These are phyloP conservation scores for Electrona antarctica DNA, from an alignment of 2,113 vertebrate species.

Conservation along the genomic window DNA sequence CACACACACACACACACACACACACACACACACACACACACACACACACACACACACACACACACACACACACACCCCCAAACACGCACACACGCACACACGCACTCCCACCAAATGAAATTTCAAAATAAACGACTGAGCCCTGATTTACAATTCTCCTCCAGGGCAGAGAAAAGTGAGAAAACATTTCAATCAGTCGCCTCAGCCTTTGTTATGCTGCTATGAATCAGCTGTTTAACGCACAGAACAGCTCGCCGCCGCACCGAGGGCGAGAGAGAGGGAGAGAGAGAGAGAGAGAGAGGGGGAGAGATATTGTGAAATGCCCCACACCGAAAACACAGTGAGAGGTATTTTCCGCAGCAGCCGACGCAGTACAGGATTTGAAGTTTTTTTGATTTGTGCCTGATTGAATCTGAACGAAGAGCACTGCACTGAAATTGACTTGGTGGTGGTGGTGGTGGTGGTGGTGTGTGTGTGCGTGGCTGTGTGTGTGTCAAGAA, in stretches of 20 bases:
- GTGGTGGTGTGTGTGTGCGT: background rate
- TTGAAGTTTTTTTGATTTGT: conserved; percentile 60
- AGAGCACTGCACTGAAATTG: conserved; percentile 43
- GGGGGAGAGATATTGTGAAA: conserved; percentile 39
- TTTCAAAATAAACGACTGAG: conserved; percentile 76
- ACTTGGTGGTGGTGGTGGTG: conserved; percentile 30
- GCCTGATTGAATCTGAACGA: conserved; percentile 64
- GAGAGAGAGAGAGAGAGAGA: conserved; percentile 21
- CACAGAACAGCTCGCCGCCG: conserved; percentile 62
- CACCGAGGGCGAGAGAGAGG: no score
- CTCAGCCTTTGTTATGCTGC: conserved; percentile 70
- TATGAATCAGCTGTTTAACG: conserved; percentile 76
- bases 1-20: background rate
- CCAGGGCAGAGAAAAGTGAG: conserved; percentile 71
- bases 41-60: background rate
- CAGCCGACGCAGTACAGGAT: conserved; percentile 58
- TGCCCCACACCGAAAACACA: conserved; percentile 47
- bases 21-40: background rate
- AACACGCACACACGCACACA: background rate
- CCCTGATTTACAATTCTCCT: conserved; percentile 75
- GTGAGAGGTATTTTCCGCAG: conserved; percentile 62
- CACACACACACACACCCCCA: background rate
- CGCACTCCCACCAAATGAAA: conserved; percentile 72
- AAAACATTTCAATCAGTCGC: conserved; percentile 77
- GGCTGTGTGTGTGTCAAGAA: no score